Base-by-base conservation (phyloP, 2,888 invertebrate genomes). In the Eupithecia insigniata region DNA sequence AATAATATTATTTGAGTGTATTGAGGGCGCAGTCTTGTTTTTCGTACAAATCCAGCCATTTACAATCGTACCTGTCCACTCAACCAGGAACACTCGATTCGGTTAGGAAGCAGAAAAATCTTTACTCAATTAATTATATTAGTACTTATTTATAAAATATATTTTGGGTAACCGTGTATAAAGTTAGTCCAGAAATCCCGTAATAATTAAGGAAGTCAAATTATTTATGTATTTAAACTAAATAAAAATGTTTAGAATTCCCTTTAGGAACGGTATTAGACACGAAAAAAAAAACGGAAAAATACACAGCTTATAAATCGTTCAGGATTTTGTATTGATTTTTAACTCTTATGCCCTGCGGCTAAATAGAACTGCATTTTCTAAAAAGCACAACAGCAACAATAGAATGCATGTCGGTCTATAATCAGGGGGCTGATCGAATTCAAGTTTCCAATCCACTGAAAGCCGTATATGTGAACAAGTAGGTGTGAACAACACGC, bases 401-500 rank as follows among this genome's bases (percentile, higher is more conserved):
- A 30, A 60, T 60, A 60, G 30, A 30, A 60, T 8, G 30, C 46
- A 0, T 18, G 14, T 18, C 4, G 43, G 36, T 58, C 55, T 22
- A 18, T 30, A 46, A 46, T 46, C 68, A 55, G 43, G 68, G 26
- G 16, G 5, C 72, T 73, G 70, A 71, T 74, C 34, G 62, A 82
- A 82, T 83, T 78, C 74, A 82, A 81, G 79, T 81, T 83, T 84
- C 85, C 82, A 82, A 83, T 82, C 78, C 79, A 81, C 80, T 83
- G 81, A 83, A 79, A 84, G 81, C 81, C 79, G 79, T 81, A 82
- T 81, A 81, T 80, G 76, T n/a, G 32, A 32, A 62, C 32, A 62
- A 62, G 55, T 55, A 62, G 34, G 79, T 34, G 60, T 78, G 76
- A 78, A 76, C 77, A 77, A 71, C 64, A 71, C 71, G 68, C 67